Evolutionary conservation across 2,797 vertebrate genomes (phyloP).

Genomic region (Sternarchorhynchus goeldii): DNA sequence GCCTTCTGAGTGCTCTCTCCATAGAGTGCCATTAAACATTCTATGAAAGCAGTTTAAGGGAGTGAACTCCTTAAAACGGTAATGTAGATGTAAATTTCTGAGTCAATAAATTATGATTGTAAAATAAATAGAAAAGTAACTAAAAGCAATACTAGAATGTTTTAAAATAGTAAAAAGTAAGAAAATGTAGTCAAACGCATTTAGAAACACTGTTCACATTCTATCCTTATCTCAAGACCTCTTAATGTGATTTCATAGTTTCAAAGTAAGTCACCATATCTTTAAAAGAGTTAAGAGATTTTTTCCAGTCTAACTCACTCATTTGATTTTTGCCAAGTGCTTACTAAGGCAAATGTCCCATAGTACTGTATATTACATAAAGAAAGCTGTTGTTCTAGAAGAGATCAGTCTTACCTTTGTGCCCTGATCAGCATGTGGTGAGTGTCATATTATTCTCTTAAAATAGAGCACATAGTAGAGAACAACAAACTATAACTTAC

Average conservation of each 20-base stretch:
- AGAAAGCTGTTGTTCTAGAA: not conserved
- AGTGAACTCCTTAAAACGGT: not conserved
- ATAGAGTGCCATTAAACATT: not conserved
- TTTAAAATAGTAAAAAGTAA: too few relatives aligned
- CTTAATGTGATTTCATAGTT: too few relatives aligned
- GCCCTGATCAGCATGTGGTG: constrained; percentile 5
- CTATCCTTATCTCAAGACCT: not conserved
- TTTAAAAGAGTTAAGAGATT: not conserved
- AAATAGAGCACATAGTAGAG: not conserved
- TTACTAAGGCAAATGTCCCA: not conserved
- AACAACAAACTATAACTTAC: not conserved
- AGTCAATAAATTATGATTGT: too few relatives aligned
- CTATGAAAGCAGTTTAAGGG: constrained; percentile 3
- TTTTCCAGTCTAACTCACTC: not conserved
- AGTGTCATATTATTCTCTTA: not conserved
- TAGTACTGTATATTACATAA: not conserved
- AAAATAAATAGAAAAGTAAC: too few relatives aligned
- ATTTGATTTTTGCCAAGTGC: not conserved
- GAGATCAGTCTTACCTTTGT: constrained; percentile 13
- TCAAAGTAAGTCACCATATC: too few relatives aligned
- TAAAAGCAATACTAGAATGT: too few relatives aligned
- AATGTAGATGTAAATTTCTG: not conserved
- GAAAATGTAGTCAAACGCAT: too few relatives aligned
- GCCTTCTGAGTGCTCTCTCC: constrained; percentile 14
- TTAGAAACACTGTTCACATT: too few relatives aligned